phyloP scores from a whole-genome alignment of 2,888 invertebrate species.

The Drosophila ochracea region DNA sequence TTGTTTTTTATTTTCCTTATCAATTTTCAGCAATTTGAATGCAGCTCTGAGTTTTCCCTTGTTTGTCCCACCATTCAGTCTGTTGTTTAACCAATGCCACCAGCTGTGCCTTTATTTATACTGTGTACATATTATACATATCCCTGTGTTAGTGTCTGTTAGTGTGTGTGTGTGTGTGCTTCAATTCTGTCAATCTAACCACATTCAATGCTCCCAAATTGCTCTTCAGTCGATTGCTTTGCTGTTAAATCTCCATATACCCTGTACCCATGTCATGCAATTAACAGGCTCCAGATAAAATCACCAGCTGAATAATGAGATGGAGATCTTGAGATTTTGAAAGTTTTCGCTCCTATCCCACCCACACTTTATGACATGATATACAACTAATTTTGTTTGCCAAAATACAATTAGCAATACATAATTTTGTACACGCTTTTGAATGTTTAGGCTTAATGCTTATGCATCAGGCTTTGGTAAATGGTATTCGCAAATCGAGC shows the following conservation, averaged over 20 bases:
- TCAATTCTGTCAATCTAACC: conserved; percentile 63
- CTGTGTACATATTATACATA: background rate
- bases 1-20: background rate
- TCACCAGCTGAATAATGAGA: background rate
- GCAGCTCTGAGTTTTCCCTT: background rate
- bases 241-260: background rate
- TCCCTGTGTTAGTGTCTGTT: background rate
- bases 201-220: conserved; percentile 60
- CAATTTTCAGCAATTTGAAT: conserved; percentile 7
- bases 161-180: conserved; percentile 17
- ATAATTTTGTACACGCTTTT: background rate
- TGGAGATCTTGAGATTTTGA: background rate
- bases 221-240: conserved; percentile 31
- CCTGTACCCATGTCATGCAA: background rate
- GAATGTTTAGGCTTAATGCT: background rate
- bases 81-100: conserved; percentile 52
- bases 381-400: background rate
- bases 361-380: background rate
- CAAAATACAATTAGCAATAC: background rate
- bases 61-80: conserved; percentile 24
- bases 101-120: conserved; percentile 36
- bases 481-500: background rate
- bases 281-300: background rate
- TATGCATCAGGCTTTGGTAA: background rate
- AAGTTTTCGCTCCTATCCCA: background rate